Conservation (phyloP, 23 tunicate species). For the Diplosoma virens region DNA sequence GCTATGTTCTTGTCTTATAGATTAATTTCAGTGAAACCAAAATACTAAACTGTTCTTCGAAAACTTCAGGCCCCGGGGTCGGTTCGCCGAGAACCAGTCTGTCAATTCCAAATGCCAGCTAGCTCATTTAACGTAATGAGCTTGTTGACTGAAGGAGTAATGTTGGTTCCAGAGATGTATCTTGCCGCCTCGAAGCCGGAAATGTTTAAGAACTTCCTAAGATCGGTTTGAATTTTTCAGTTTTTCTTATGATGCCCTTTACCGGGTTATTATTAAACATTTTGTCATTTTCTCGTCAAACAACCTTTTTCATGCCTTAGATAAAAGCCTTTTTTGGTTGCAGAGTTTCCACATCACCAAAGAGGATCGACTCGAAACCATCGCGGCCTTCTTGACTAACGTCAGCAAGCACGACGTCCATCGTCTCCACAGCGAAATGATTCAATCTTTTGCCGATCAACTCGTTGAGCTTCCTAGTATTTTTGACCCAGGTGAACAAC, state of each 20-base stretch:
- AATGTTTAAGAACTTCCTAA: background rate
- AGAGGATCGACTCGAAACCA: background rate
- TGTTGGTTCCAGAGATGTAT: constrained; percentile 12
- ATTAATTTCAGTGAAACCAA: no score
- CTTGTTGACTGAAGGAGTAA: background rate
- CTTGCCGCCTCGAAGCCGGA: constrained; percentile 14
- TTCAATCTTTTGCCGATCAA: background rate
- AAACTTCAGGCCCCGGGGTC: no score
- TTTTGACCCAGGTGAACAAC: background rate
- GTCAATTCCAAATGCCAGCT: background rate
- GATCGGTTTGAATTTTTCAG: no score
- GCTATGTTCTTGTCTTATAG: no score
- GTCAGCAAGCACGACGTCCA: background rate
- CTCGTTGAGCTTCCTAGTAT: background rate
- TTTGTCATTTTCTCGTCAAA: background rate
- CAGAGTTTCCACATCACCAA: background rate
- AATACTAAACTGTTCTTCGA: no score
- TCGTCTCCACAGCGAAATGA: background rate
- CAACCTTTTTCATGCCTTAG: background rate
- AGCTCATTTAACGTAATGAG: background rate
- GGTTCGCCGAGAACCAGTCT: no score
- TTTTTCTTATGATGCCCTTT: no score
- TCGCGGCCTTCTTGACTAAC: background rate
- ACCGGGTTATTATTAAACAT: no score
- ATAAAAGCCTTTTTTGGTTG: background rate